Conservation (phyloP, 2,113 vertebrate species). For the Epinephelus moara region DNA sequence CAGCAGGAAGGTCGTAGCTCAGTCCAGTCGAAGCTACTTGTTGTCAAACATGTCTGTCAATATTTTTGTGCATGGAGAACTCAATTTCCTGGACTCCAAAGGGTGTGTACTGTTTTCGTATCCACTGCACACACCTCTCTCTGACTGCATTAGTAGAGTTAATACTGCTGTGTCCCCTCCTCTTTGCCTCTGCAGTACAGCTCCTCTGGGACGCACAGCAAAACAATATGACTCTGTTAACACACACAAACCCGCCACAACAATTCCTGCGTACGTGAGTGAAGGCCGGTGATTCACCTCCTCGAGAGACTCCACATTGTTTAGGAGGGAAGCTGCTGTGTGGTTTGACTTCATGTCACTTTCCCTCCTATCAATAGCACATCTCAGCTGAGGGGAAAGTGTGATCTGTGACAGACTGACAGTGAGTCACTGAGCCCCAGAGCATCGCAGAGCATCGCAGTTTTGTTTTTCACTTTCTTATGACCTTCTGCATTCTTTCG, state of each 20-base stretch:
- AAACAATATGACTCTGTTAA: constrained; percentile 22
- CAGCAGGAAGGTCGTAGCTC: background rate
- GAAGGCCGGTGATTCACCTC: constrained; percentile 8
- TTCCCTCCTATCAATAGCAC: background rate
- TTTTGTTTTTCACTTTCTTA: constrained; percentile 1
- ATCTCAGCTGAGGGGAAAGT: constrained; percentile 2
- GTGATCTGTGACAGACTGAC: constrained; percentile 2
- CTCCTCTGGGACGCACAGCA: background rate
- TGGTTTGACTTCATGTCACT: background rate
- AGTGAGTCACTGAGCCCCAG: background rate
- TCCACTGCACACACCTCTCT: background rate
- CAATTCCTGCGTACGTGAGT: constrained; percentile 34
- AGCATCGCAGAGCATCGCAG: background rate
- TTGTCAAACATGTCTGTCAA: background rate
- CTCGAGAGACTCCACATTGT: constrained; percentile 25
- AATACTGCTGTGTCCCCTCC: background rate
- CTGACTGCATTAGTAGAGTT: background rate
- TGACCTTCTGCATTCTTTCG: background rate
- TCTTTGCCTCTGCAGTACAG: background rate
- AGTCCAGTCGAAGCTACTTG: background rate
- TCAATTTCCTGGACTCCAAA: background rate
- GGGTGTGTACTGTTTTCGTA: background rate
- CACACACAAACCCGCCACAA: background rate
- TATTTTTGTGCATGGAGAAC: background rate
- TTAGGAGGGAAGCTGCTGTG: background rate